Evolutionary conservation across 2,888 invertebrate species (phyloP), one percentile per base, ranked within the genome.

Genomic region (Cataglyphis albicans): DNA sequence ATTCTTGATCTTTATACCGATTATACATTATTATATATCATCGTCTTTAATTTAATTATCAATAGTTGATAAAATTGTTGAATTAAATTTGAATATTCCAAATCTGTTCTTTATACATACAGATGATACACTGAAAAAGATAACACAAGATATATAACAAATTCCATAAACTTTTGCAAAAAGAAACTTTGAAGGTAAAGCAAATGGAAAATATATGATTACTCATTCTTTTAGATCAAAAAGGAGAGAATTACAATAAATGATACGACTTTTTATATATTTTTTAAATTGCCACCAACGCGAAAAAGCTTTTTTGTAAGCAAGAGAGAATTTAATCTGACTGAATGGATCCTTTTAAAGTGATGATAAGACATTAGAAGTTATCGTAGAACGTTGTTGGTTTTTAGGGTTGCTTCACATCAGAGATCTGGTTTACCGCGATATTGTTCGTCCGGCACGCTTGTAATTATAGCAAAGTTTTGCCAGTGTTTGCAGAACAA

Each of bases 181-280:
- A 41, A 59, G 21, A 15, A 70, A 61, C 29, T 21, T 61, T 12
- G 52, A 81, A 48, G 32, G 12, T 55, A 64, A 41, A 55, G 52
- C 55, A 44, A 44, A 80, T 48, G 35, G 38, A 61, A 48, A 25
- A 65, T 0, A 67, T 18, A 29, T 25, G 29, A 52, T 73, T 68
- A 68, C 57, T 55, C 18, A 38, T 32, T 81, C 44, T 72, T 74
- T 35, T n/a, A 74, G 63, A 72, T 67, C 41, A 38, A 32, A 55
- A 85, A 81, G 76, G 64, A 73, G 18, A 52, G n/a, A 52, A 84
- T 84, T 84, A 84, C 38, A 48, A 38, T 29, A 59, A 55, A 52
- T 82, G 18, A 29, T 7, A 21, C 44, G 44, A 84, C 61, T 67
- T 59, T 59, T 75, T 61, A 35, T 64, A 41, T 41, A 67, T 52